Evolutionary conservation across 2,113 vertebrate genomes (phyloP).

Genomic region (Mirza zaza): DNA sequence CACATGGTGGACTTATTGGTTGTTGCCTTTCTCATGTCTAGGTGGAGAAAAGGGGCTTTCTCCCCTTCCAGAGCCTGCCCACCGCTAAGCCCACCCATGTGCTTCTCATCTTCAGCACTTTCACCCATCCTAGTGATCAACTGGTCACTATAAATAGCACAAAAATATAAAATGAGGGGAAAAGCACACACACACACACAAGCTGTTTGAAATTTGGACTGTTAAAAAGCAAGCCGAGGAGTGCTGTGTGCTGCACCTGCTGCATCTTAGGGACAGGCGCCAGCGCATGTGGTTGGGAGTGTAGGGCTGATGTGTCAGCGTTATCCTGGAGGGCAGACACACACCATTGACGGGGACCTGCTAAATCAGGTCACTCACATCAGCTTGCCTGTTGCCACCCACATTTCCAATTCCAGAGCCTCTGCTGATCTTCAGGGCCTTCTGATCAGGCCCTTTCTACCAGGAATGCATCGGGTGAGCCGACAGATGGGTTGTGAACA

Average conservation of each 20-base stretch:
- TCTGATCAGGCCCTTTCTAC: background rate
- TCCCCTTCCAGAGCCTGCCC: fast-evolving
- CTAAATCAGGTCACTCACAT: slow-evolving; percentile 12
- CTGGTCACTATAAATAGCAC: slow-evolving; percentile 18
- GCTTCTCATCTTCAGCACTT: background rate
- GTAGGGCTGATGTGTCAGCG: background rate
- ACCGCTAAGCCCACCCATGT: background rate
- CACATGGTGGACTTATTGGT: too few species aligned
- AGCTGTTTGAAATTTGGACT: background rate
- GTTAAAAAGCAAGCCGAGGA: background rate
- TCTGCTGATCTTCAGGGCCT: background rate
- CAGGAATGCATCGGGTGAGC: too few species aligned
- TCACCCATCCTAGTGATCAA: background rate
- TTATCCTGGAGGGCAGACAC: background rate
- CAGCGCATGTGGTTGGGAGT: background rate
- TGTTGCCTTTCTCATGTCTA: fast-evolving
- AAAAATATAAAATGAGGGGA: background rate
- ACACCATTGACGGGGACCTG: background rate
- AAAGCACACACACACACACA: too few species aligned
- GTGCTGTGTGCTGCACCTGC: background rate
- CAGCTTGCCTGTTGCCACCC: background rate
- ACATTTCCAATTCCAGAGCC: background rate
- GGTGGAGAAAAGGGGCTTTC: background rate
- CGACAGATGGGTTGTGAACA: background rate
- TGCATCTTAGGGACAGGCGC: background rate